Evolutionary conservation across 2,888 invertebrate species (phyloP).

Genomic region (Cancer borealis): DNA sequence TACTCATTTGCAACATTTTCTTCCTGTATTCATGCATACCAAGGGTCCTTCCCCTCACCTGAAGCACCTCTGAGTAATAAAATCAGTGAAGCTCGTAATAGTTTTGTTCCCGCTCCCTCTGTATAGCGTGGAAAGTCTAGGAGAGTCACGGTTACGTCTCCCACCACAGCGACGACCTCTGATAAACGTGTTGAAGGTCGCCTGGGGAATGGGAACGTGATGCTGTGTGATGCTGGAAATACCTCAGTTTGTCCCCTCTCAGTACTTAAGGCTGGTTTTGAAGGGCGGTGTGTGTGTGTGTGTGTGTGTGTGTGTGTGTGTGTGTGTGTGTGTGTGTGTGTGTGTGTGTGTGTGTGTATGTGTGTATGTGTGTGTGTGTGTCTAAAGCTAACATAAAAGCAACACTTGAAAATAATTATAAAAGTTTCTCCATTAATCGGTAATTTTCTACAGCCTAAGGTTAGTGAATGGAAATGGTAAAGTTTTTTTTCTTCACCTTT

Average conservation of each 20-base stretch:
- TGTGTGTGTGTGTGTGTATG: slow-evolving; percentile 39
- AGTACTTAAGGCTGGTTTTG: neutral
- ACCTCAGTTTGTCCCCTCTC: neutral
- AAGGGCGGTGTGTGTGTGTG: neutral
- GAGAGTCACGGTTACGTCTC: neutral
- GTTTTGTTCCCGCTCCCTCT: neutral
- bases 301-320: slow-evolving; percentile 51
- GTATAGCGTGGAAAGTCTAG: neutral
- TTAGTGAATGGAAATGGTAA: neutral
- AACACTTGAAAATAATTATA: neutral
- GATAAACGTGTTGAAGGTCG: neutral
- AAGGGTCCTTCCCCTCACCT: neutral
- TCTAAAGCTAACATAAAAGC: neutral
- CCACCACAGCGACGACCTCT: neutral
- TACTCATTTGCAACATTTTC: slow-evolving; percentile 16
- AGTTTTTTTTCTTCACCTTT: neutral
- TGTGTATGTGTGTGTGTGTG: slow-evolving; percentile 42
- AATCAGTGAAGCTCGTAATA: neutral
- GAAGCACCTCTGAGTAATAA: neutral
- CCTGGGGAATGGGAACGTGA: neutral
- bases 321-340: slow-evolving; percentile 44
- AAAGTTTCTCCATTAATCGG: neutral
- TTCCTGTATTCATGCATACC: neutral
- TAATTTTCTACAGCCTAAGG: neutral
- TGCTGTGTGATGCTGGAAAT: neutral